A percentile compares a stretch with the other conserved stretches of the same genome.
phyloP scores from a whole-genome alignment of 2,888 invertebrate genomes.

The Polyommatus icarus region DNA sequence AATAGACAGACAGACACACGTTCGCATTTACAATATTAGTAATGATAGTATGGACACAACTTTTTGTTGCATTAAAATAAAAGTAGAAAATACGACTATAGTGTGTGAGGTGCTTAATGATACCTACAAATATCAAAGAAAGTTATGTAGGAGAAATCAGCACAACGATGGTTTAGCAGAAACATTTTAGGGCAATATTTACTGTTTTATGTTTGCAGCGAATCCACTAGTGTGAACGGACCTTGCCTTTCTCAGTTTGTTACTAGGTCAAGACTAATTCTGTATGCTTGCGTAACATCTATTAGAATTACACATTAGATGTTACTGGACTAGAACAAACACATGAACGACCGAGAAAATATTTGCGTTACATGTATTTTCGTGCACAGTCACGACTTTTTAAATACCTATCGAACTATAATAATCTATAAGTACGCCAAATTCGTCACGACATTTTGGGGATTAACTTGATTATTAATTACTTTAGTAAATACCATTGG shows the following conservation, averaged over 20 bases:
- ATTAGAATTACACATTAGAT: conserved; percentile 20
- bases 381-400: neutral
- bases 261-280: conserved; percentile 16
- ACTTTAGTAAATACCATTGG: neutral
- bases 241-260: neutral
- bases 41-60: no score
- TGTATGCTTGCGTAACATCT: conserved; percentile 12
- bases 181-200: neutral
- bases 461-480: neutral
- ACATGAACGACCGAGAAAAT: neutral
- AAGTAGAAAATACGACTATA: neutral
- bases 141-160: neutral
- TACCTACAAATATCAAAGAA: neutral
- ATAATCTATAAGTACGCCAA: no score
- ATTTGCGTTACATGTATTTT: neutral
- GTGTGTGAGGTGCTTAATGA: neutral
- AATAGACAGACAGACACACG: no score
- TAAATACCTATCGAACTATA: neutral
- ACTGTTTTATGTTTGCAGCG: neutral
- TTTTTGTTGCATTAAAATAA: neutral
- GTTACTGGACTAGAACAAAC: conserved; percentile 12
- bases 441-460: neutral
- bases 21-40: no score
- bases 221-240: neutral
- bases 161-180: neutral